phyloP scores from a whole-genome alignment of 2,888 invertebrate species.

The Empis livida region DNA sequence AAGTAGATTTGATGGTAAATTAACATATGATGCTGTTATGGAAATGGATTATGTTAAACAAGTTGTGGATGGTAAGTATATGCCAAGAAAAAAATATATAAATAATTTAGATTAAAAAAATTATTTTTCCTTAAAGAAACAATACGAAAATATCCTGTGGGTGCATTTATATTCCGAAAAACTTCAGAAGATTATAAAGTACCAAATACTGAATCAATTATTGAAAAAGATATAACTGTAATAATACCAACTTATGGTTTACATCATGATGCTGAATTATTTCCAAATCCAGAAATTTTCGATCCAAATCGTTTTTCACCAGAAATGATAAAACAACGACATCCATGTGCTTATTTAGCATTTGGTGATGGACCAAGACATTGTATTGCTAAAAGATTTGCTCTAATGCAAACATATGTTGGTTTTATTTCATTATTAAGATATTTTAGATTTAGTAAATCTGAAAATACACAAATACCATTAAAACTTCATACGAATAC shows the following conservation, averaged over 20 bases:
- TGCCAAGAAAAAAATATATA: background rate
- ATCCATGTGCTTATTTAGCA: conserved; percentile 23
- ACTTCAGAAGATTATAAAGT: conserved; percentile 27
- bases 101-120: no score
- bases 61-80: conserved; percentile 20
- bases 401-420: conserved; percentile 12
- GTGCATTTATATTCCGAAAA: conserved; percentile 25
- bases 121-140: conserved; percentile 30
- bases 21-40: conserved; percentile 22
- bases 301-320: conserved; percentile 36
- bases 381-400: conserved; percentile 15
- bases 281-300: conserved; percentile 35
- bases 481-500: background rate
- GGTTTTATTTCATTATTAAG: conserved; percentile 17
- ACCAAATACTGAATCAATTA: conserved; percentile 27
- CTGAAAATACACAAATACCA: conserved; percentile 14
- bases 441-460: conserved; percentile 20
- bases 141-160: conserved; percentile 37
- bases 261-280: conserved; percentile 35
- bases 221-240: conserved; percentile 39
- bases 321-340: conserved; percentile 22
- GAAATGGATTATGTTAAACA: conserved; percentile 23
- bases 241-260: conserved; percentile 40
- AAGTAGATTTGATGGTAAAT: conserved; percentile 15
- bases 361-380: conserved; percentile 30